phyloP scores from a whole-genome alignment of 2,113 vertebrate species.

The Athene noctua region DNA sequence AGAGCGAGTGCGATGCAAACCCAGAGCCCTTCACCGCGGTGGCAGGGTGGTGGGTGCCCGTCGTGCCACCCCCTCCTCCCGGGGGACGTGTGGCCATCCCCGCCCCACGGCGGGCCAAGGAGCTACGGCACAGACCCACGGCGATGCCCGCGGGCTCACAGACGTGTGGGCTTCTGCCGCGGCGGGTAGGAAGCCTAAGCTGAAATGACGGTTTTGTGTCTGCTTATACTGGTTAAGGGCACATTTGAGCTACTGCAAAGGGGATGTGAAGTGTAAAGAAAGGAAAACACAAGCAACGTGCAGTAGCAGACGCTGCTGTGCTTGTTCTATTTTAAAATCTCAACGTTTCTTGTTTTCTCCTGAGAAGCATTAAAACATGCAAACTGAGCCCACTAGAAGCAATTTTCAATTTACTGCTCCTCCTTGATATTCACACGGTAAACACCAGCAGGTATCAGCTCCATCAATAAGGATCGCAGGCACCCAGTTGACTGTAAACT shows the following conservation, averaged over 20 bases:
- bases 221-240: not conserved
- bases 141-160: not conserved
- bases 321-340: conserved; percentile 3
- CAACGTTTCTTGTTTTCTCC: conserved; percentile 21
- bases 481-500: conserved; percentile 12
- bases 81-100: rapidly evolving
- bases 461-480: not conserved
- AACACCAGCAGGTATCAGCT: conserved; percentile 22
- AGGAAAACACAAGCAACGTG: not conserved
- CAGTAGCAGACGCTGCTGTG: not conserved
- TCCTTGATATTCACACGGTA: not conserved
- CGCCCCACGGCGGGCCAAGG: rapidly evolving
- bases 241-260: not conserved
- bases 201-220: not conserved
- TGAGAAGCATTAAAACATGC: conserved; percentile 23
- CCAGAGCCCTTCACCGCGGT: rapidly evolving
- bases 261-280: not conserved
- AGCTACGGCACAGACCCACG: too few species aligned
- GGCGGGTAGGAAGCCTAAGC: not conserved
- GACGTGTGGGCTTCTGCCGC: not conserved
- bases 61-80: not conserved
- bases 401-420: conserved; percentile 54
- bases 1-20: not conserved
- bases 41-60: not conserved
- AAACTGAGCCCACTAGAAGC: conserved; percentile 57